Conservation (phyloP, 2,888 invertebrate species). For the Pandemis heparana region DNA sequence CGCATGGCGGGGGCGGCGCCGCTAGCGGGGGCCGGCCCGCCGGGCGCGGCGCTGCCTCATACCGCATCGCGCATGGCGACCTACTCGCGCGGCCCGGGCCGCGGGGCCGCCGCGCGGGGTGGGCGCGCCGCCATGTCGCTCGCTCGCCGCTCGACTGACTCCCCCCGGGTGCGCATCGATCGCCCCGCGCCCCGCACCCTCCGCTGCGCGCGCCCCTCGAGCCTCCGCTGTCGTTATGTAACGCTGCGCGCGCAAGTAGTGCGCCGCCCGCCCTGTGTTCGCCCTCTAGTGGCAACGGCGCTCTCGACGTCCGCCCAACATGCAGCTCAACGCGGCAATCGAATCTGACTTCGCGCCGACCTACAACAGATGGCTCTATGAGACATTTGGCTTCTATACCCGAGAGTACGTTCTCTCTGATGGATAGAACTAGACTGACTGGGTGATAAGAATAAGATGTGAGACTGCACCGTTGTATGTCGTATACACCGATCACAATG, state of each 20-base stretch:
- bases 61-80: conserved; percentile 88
- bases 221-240: conserved; percentile 76
- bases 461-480: neutral
- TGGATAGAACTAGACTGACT: conserved; percentile 31
- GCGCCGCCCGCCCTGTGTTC: conserved; percentile 70
- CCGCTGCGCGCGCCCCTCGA: conserved; percentile 72
- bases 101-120: conserved; percentile 85
- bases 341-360: conserved; percentile 5
- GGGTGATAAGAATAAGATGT: conserved; percentile 3
- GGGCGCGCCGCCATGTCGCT: conserved; percentile 85
- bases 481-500: conserved; percentile 16
- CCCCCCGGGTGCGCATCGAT: conserved; percentile 83
- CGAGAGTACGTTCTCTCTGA: conserved; percentile 12
- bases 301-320: conserved; percentile 51
- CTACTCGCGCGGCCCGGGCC: conserved; percentile 85
- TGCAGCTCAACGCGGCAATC: conserved; percentile 15
- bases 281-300: conserved; percentile 57
- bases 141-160: conserved; percentile 84
- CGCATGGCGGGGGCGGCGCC: conserved; percentile 89
- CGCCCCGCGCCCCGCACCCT: conserved; percentile 78
- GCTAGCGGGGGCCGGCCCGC: conserved; percentile 86
- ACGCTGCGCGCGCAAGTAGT: conserved; percentile 78
- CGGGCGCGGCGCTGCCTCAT: conserved; percentile 87
- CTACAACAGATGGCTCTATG: conserved; percentile 37
- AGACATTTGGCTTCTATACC: conserved; percentile 9